Conservation (phyloP, 2,113 vertebrate genomes). For the Microtus montanus region DNA sequence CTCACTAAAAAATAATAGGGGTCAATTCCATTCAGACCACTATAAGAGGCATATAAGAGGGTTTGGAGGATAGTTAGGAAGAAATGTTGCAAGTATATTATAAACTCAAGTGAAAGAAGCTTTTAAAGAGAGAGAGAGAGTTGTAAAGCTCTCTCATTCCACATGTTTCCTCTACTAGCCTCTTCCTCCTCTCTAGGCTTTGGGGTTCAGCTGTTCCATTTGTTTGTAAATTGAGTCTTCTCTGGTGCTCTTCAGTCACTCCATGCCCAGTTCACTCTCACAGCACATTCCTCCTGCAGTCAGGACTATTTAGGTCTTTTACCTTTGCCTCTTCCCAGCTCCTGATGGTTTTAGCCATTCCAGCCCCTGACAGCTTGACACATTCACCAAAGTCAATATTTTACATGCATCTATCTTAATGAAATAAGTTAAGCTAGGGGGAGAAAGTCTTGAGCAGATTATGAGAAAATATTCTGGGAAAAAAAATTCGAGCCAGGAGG, state of each 20-base stretch:
- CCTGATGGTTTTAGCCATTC: neutral
- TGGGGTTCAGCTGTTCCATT: neutral
- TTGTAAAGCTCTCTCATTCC: neutral
- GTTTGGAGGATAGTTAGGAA: neutral
- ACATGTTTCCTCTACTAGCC: neutral
- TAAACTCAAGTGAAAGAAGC: neutral
- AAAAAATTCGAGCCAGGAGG: neutral
- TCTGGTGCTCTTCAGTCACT: neutral
- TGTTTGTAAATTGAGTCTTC: neutral
- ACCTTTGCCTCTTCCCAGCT: neutral
- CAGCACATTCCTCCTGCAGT: neutral
- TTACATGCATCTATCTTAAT: neutral
- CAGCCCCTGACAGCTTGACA: neutral
- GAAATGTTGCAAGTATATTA: neutral
- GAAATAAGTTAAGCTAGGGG: neutral
- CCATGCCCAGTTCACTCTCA: fast-evolving
- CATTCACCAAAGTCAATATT: neutral
- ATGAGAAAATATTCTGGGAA: neutral
- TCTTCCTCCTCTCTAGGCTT: neutral
- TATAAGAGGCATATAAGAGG: neutral
- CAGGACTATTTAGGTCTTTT: neutral
- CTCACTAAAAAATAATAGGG: neutral
- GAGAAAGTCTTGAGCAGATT: neutral
- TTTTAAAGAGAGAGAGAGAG: neutral
- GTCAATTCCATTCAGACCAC: neutral